Evolutionary conservation across 2,888 invertebrate genomes (phyloP), one percentile per base, ranked within the genome.

Genomic region (Caprella mutica): DNA sequence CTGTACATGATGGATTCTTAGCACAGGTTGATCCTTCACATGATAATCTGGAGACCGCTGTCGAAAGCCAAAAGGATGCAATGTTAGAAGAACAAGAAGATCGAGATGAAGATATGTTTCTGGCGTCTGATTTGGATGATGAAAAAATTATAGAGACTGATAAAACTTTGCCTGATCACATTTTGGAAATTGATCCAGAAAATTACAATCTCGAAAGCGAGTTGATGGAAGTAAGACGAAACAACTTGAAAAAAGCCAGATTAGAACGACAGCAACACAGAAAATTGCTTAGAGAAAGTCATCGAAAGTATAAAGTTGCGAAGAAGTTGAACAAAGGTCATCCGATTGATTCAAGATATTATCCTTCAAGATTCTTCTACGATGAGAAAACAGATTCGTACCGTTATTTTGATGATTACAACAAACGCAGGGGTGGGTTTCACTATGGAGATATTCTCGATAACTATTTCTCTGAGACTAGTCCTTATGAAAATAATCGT

Each of bases 301-400:
- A 21, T 19, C 14, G 9, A 30, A 46, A 46, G 17, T 46, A 30
- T 30, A 46, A 46, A 12, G 5, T 29, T 19, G 46, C 46, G 12
- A 46, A 46, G 24, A 46, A 30, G 17, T 46, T 46, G 46, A 46
- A 46, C 46, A 46, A 46, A n/a, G n/a, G n/a, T n/a, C 46, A 29
- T 29, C 30, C 30, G 2, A 46, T 30, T 19, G 46, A 46, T 21
- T n/a, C 30, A 2, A 21, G 46, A 21, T 46, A 46, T 12, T 46
- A 30, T n/a, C 29, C 46, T 9, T 29, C 30, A 4, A 29, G 29
- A 1, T 30, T 17, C 12, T 46, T 30, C 21, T 46, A n/a, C 30
- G 30, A 29, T 5, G 30, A 46, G 29, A 29, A 21, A 2, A 4
- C 6, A n/a, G 3, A 30, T 30, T 29, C 27, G 14, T 29, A 46